These are phyloP conservation scores for Promerops cafer DNA, from an alignment of 2,113 vertebrate species.

Conservation along the genomic window DNA sequence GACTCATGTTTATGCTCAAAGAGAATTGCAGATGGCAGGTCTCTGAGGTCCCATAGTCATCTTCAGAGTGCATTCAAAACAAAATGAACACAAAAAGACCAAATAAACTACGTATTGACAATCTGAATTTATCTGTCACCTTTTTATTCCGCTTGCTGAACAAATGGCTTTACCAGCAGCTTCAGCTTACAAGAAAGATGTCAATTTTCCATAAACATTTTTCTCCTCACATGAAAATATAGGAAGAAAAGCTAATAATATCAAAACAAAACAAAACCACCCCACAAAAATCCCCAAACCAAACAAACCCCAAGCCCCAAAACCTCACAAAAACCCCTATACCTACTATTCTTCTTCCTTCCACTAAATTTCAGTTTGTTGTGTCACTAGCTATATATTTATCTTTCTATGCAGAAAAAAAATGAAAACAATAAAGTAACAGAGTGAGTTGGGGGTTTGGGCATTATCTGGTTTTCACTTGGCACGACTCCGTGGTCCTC, in stretches of 20 bases:
- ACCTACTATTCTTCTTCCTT: not conserved
- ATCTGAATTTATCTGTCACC: not conserved
- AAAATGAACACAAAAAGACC: not conserved
- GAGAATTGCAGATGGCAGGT: not conserved
- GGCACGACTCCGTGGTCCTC: not conserved
- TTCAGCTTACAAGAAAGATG: not conserved
- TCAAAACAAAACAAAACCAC: not conserved
- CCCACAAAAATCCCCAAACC: not conserved
- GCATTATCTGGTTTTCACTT: not conserved
- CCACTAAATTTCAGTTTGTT: not conserved
- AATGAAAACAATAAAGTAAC: not conserved
- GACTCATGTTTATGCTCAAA: not conserved
- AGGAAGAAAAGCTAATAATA: not conserved
- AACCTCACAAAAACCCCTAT: not conserved
- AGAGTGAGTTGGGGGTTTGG: not conserved
- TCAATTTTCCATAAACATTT: not conserved
- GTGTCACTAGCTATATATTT: not conserved
- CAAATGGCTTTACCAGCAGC: not conserved
- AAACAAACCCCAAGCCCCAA: not conserved
- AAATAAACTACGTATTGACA: not conserved
- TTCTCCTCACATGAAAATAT: not conserved
- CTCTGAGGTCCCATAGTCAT: not conserved
- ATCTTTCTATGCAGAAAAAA: not conserved
- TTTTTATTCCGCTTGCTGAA: not conserved
- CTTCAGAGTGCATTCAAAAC: not conserved